These are phyloP conservation scores for Acanthiza pusilla DNA, from an alignment of 2,797 vertebrate species.

Conservation along the genomic window DNA sequence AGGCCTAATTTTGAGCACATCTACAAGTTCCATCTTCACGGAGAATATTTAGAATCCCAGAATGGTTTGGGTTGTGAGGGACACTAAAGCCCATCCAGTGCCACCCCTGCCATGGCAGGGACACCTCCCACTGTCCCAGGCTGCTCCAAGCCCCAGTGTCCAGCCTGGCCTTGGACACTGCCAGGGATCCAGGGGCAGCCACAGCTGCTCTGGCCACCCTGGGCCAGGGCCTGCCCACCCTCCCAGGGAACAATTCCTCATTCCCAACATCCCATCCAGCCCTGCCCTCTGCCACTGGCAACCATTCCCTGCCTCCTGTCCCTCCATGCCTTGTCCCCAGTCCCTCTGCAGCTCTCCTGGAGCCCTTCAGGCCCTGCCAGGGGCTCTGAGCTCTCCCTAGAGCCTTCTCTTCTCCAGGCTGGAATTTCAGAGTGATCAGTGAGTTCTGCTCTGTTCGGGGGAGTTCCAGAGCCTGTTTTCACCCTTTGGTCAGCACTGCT, in stretches of 20 bases:
- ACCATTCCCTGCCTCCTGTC: not conserved
- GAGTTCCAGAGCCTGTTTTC: not conserved
- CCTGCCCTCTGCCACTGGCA: not conserved
- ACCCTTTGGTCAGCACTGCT: accelerated
- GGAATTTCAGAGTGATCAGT: not conserved
- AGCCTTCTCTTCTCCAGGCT: not conserved
- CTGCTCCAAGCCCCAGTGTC: not conserved
- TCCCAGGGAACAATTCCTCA: not conserved
- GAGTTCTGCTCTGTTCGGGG: not conserved
- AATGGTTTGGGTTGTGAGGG: accelerated
- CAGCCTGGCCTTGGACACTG: not conserved
- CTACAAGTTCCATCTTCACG: not conserved
- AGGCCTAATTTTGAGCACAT: not conserved
- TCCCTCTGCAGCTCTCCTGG: not conserved
- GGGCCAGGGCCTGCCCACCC: not conserved
- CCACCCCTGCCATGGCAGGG: not conserved
- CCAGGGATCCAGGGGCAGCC: not conserved
- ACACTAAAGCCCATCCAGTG: accelerated
- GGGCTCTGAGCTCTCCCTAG: not conserved
- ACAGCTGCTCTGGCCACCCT: not conserved
- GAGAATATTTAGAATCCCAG: not conserved
- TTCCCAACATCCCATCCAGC: accelerated
- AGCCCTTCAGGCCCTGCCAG: not conserved
- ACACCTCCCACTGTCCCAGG: not conserved
- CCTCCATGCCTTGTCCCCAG: not conserved